Base-by-base conservation (phyloP, 2,888 invertebrate species). In the Euzetes globulus region DNA sequence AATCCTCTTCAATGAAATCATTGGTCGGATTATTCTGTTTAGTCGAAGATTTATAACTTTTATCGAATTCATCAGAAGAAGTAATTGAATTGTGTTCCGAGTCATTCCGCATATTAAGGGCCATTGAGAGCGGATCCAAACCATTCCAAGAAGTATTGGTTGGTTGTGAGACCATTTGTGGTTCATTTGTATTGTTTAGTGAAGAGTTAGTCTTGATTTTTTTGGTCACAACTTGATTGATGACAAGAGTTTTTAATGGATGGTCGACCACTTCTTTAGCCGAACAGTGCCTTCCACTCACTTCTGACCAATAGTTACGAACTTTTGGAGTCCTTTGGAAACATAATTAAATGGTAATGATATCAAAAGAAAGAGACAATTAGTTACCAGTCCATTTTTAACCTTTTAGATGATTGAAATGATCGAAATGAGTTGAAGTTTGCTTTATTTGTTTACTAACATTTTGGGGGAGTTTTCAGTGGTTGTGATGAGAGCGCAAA, bases 1-100 rank as follows among this genome's bases (percentile, higher is more conserved):
- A 84, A 76, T 86, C 85, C 75, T 87, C 85, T 13, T 78, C 80
- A 17, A 77, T 58, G 19, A 73, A 74, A 60, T 74, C 73, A 71
- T 76, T 78, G 7, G 33, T 60, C 47, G 33, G 19, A 7, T 17
- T 3, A 29, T 15, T 65, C 41, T 65, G 68, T 73, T 73, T 65
- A 17, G 13, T 15, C 37, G 33, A 55, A 65, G 19, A 11, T 13
- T 73, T 72, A 9, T 33, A 33, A 60, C 29, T 37, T 58, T 37
- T 68, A 17, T 70, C 75, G 71, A 70, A 65, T 22, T 73, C 73
- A 52, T 47, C 41, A n/a, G 71, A 58, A 15, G 71, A 52, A 19
- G 22, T 25, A 0, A 71, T 63, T 25, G 33, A 19, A 22, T n/a
- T 71, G 47, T 68, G 25, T 27, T 52, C 55, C 0, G 58, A 0